Evolutionary conservation across 1,140 invertebrate genomes (phyloP).

Genomic region (Cydia strobilella): DNA sequence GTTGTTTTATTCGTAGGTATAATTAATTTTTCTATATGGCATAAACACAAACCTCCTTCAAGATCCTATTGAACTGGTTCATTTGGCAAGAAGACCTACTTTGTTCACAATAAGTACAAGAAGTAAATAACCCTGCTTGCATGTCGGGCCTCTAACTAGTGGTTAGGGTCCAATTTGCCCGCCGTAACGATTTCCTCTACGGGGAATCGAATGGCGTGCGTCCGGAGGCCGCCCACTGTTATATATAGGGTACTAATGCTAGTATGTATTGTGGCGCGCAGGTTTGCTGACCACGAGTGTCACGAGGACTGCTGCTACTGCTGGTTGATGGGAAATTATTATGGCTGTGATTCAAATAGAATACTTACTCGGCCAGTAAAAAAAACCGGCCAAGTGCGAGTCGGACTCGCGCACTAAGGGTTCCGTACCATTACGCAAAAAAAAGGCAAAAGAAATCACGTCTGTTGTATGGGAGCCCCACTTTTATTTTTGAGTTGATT

Average conservation of each 20-base stretch:
- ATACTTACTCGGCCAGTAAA: too few relatives aligned
- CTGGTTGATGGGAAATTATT: too few relatives aligned
- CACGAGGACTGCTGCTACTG: too few relatives aligned
- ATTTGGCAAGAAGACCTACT: neutral
- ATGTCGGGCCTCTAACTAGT: constrained; percentile 62
- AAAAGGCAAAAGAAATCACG: too few relatives aligned
- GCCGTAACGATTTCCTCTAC: constrained; percentile 78
- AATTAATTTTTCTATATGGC: neutral
- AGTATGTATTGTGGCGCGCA: constrained; percentile 30
- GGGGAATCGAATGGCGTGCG: constrained; percentile 77
- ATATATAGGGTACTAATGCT: constrained; percentile 36
- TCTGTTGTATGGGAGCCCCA: too few relatives aligned
- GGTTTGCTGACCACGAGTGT: constrained; percentile 18
- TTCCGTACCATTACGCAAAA: too few relatives aligned
- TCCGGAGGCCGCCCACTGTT: constrained; percentile 62
- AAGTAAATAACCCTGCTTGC: constrained; percentile 59
- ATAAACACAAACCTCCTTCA: neutral
- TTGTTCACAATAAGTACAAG: constrained; percentile 29
- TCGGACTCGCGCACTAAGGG: too few relatives aligned
- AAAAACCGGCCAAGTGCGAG: too few relatives aligned
- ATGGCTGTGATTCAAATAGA: too few relatives aligned
- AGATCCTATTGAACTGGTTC: neutral
- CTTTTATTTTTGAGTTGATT: too few relatives aligned
- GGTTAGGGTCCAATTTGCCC: constrained; percentile 77
- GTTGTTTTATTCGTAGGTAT: neutral